phyloP scores from a whole-genome alignment of 2,888 invertebrate species.

The Scaptomyza polygonia region DNA sequence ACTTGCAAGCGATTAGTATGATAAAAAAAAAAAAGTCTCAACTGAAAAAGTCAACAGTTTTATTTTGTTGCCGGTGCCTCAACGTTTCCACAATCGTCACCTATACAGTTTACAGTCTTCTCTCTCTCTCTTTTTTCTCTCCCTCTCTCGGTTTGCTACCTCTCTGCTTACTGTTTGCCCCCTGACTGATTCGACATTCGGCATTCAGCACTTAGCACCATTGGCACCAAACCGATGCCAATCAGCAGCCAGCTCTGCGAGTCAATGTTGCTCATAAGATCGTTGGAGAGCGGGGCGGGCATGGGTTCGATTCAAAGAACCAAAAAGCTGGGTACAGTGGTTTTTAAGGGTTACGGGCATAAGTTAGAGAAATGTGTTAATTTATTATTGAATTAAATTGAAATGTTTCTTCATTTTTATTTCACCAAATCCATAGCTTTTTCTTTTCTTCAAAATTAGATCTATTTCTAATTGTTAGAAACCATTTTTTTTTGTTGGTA shows the following conservation, averaged over 20 bases:
- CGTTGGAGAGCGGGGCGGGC: neutral
- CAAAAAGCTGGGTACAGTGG: constrained; percentile 46
- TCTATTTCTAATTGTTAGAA: too few relatives aligned
- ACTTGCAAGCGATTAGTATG: constrained; percentile 41
- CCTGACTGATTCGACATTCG: constrained; percentile 62
- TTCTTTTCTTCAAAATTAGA: neutral
- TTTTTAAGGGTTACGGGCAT: neutral
- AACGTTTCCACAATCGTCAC: constrained; percentile 31
- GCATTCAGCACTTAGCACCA: constrained; percentile 80
- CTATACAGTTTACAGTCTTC: constrained; percentile 27
- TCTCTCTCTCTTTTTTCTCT: neutral
- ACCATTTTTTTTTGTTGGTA: neutral
- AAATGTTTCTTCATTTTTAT: too few relatives aligned
- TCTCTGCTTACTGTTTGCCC: constrained; percentile 20
- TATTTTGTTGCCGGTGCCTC: constrained; percentile 31
- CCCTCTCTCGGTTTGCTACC: neutral
- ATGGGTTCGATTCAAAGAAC: constrained; percentile 26
- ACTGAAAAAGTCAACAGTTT: constrained; percentile 75
- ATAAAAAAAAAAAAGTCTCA: constrained; percentile 45
- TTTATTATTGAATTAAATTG: too few relatives aligned
- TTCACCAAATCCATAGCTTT: too few relatives aligned
- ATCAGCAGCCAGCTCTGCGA: constrained; percentile 48
- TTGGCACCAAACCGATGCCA: constrained; percentile 74
- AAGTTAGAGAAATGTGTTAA: too few relatives aligned
- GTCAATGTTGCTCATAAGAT: constrained; percentile 22